These are phyloP conservation scores for Antechinus flavipes DNA, from an alignment of 2,113 vertebrate genomes.

Conservation along the genomic window DNA sequence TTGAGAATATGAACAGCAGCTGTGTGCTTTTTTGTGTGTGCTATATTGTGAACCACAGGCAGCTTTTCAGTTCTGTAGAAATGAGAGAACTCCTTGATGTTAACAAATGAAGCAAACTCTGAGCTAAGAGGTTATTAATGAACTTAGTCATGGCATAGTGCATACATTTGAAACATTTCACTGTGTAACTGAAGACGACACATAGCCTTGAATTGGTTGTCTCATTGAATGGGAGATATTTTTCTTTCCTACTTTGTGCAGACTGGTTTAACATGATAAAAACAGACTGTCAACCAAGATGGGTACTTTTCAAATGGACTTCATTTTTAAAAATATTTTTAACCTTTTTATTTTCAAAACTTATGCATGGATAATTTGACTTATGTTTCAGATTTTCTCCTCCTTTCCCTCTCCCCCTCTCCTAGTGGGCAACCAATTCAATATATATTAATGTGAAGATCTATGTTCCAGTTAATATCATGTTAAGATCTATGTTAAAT, in stretches of 20 bases:
- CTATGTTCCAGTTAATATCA: too few species aligned
- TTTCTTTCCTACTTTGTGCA: slow-evolving; percentile 12
- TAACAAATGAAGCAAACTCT: slow-evolving; percentile 73
- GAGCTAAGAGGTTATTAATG: slow-evolving; percentile 75
- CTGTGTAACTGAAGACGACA: slow-evolving; percentile 67
- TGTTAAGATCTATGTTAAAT: too few species aligned
- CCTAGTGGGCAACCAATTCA: too few species aligned
- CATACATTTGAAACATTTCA: slow-evolving; percentile 64
- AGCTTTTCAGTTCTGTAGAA: slow-evolving; percentile 76
- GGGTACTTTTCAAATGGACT: slow-evolving; percentile 21
- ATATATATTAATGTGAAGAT: too few species aligned
- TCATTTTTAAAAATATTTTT: neutral
- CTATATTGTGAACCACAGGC: slow-evolving; percentile 81
- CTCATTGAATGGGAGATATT: slow-evolving; percentile 66
- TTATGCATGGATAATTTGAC: too few species aligned
- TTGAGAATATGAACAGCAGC: slow-evolving; percentile 84
- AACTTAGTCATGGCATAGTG: slow-evolving; percentile 68
- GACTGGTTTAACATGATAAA: slow-evolving; percentile 67
- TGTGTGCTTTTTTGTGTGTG: slow-evolving; percentile 78
- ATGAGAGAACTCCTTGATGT: slow-evolving; percentile 75
- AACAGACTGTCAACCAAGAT: slow-evolving; percentile 59
- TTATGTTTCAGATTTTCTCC: too few species aligned
- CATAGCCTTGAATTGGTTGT: slow-evolving; percentile 44
- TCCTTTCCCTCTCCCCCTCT: too few species aligned
- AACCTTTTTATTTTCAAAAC: too few species aligned